phyloP scores from a whole-genome alignment of 1,140 invertebrate genomes.

The Nephotettix cincticeps region DNA sequence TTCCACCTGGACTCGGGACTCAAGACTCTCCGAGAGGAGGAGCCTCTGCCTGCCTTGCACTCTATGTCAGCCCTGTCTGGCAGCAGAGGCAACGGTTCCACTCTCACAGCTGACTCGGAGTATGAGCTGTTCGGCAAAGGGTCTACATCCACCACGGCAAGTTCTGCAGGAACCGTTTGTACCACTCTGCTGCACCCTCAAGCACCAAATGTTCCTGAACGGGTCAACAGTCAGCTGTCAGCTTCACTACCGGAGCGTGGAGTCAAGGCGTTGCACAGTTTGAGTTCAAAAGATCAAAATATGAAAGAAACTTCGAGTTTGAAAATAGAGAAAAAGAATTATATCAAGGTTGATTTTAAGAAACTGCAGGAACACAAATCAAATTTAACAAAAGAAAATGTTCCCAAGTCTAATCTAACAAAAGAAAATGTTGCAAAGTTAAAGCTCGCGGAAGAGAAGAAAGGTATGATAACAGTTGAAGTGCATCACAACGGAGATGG shows the following conservation, averaged over 20 bases:
- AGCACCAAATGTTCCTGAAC: slow-evolving; percentile 63
- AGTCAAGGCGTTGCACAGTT: slow-evolving; percentile 25
- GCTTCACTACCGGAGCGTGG: slow-evolving; percentile 27
- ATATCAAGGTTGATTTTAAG: slow-evolving; percentile 42
- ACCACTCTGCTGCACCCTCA: slow-evolving; percentile 61
- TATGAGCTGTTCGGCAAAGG: slow-evolving; percentile 87
- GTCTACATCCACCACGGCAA: slow-evolving; percentile 80
- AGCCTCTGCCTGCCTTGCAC: slow-evolving; percentile 64
- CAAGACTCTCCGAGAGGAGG: slow-evolving; percentile 80
- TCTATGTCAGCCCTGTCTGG: slow-evolving; percentile 58
- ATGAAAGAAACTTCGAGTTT: slow-evolving; percentile 35
- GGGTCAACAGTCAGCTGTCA: slow-evolving; percentile 57
- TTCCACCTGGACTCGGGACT: slow-evolving; percentile 95
- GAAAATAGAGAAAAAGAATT: slow-evolving; percentile 41
- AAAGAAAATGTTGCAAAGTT: slow-evolving; percentile 38
- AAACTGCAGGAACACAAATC: slow-evolving; percentile 30
- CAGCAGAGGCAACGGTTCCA: slow-evolving; percentile 46
- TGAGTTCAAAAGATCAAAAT: slow-evolving; percentile 33
- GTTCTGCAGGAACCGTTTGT: slow-evolving; percentile 85
- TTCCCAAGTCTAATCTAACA: slow-evolving; percentile 35
- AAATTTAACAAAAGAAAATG: slow-evolving; percentile 39
- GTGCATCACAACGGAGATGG: slow-evolving; percentile 35
- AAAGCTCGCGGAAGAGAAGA: slow-evolving; percentile 32
- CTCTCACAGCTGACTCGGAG: slow-evolving; percentile 69
- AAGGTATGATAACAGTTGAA: slow-evolving; percentile 39